A percentile compares a stretch with the other conserved stretches of the same genome.
These are phyloP conservation scores for Drosophila lacertosa DNA, from an alignment of 1,140 invertebrate genomes.

Conservation along the genomic window DNA sequence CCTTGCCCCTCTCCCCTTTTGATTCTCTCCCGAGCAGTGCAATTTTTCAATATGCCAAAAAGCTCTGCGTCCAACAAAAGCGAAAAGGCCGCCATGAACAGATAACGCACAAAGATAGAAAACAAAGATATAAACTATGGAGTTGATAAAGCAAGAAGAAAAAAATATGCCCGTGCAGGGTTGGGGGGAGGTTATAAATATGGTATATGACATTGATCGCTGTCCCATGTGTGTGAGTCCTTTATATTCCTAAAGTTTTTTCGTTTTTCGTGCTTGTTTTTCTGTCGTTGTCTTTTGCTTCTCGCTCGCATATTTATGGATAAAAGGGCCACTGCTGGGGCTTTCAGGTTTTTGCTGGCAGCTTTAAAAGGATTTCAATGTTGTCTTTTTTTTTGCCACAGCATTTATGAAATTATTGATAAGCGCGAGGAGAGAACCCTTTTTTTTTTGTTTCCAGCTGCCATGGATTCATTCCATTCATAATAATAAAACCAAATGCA, in stretches of 20 bases:
- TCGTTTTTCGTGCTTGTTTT: slow-evolving; percentile 3
- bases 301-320: slow-evolving; percentile 65
- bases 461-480: slow-evolving; percentile 12
- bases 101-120: slow-evolving; percentile 56
- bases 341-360: slow-evolving; percentile 41
- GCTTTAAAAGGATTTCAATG: slow-evolving; percentile 81
- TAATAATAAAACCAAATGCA: slow-evolving; percentile 57
- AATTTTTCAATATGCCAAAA: slow-evolving; percentile 60
- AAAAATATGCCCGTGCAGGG: neutral
- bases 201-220: slow-evolving; percentile 71
- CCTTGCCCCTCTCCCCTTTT: slow-evolving; percentile 1
- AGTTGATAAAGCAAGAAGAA: slow-evolving; percentile 61
- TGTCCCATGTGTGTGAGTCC: slow-evolving; percentile 37
- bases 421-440: slow-evolving; percentile 49
- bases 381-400: slow-evolving; percentile 34
- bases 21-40: slow-evolving; percentile 49
- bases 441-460: slow-evolving; percentile 25
- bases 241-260: slow-evolving; percentile 17
- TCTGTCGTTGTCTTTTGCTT: neutral
- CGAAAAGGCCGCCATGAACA: slow-evolving; percentile 26
- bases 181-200: slow-evolving; percentile 33
- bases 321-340: slow-evolving; percentile 38
- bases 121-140: slow-evolving; percentile 79
- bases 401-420: slow-evolving; percentile 81
- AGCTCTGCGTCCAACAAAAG: slow-evolving; percentile 23